Conservation (phyloP, 2,113 vertebrate species). For the Cochlearius cochlearius region DNA sequence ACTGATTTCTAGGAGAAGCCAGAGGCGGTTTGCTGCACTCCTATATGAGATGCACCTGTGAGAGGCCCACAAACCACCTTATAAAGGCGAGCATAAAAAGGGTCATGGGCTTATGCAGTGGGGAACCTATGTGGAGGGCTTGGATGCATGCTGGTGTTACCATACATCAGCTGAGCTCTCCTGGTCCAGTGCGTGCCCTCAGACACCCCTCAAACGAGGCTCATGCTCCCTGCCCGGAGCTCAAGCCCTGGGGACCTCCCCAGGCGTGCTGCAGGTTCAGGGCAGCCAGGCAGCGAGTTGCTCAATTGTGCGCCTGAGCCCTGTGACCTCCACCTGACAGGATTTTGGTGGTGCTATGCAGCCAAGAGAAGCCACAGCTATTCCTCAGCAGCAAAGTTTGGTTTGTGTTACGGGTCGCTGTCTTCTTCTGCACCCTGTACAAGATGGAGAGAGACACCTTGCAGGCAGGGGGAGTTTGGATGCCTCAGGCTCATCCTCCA, state of each 20-base stretch:
- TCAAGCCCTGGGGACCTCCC: not conserved
- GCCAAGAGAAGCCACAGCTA: not conserved
- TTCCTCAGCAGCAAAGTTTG: not conserved
- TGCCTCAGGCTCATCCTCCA: not conserved
- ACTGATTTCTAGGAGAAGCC: slow-evolving; percentile 18
- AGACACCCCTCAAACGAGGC: not conserved
- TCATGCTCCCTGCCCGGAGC: not conserved
- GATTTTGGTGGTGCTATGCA: not conserved
- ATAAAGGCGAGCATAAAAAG: not conserved
- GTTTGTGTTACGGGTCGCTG: not conserved
- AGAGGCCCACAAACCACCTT: slow-evolving; percentile 7
- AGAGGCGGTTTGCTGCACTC: not conserved
- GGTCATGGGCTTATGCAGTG: not conserved
- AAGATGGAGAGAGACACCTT: not conserved
- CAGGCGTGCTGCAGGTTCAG: not conserved
- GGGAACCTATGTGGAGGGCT: not conserved
- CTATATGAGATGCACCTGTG: slow-evolving; percentile 46
- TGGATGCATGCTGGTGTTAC: not conserved
- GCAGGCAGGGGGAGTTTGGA: not conserved
- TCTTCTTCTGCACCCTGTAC: not conserved
- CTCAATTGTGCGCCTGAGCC: not conserved
- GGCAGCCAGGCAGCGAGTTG: not conserved
- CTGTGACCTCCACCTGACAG: not conserved
- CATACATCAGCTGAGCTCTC: not conserved
- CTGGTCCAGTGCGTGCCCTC: not conserved